Base-by-base conservation (phyloP, 2,888 invertebrate genomes). In the Ormyrus thymus region DNA sequence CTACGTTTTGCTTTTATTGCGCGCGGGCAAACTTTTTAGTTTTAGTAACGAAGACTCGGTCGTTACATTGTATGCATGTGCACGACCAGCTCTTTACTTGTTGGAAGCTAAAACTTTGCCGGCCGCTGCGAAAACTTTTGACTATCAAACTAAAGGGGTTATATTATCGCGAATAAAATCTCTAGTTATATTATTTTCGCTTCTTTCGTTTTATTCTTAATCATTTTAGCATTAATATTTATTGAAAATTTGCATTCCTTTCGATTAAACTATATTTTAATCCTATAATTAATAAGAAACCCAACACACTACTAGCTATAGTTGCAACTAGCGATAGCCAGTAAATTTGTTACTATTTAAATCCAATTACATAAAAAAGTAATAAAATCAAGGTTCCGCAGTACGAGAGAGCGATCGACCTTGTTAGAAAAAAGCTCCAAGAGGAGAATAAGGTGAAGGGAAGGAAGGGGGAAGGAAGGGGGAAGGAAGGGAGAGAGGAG, bases 151-250 rank as follows among this genome's bases (percentile, higher is more conserved):
- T 73, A 59, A 76, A 80, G 73, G 66, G 66, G 51, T 80, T 76
- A 73, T 76, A 76, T 65, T 76, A 80, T 80, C 68, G 43, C 66
- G 53, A 76, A 75, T 61, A 76, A 73, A 72, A 79, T 76, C 71
- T 79, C 58, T 55, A 59, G 15, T 15, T 53, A 45, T 55, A 48
- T 29, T 77, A 72, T 45, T 56, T n/a, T 15, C 43, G 29, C n/a
- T 29, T 51, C 29, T 66, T 53, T 15, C 6, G 6, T 13, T 9
- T 58, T 58, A 50, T 6, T 50, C 48, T 50, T 6, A 29, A 48
- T 50, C 64, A 9, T 6, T 58, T n/a, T 43, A 7, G 6, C 29
- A 61, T 43, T 43, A 45, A 45, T 61, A 61, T 15, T 29, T 59
- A 15, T 59, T 59, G 6, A 29, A 29, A 29, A 29, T 29, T 29